phyloP scores from a whole-genome alignment of 2,888 invertebrate species.

The Drosophila hamatofila region DNA sequence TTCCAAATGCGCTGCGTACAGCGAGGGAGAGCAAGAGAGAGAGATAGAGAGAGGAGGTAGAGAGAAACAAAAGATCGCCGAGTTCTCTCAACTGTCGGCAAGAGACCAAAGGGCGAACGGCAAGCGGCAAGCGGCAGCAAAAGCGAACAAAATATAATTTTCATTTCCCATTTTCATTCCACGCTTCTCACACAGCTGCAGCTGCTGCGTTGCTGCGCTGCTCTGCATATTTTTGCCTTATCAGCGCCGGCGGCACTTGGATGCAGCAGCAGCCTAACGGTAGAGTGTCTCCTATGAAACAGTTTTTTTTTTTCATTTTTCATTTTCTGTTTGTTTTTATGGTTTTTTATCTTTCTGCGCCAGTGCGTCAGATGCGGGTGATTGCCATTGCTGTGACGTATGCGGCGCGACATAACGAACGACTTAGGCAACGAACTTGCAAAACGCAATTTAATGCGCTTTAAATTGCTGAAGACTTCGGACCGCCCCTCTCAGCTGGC shows the following conservation, averaged over 20 bases:
- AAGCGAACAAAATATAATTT: constrained; percentile 76
- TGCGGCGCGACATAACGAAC: constrained; percentile 49
- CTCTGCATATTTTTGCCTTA: constrained; percentile 61
- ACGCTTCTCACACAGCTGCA: constrained; percentile 9
- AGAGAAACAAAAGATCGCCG: constrained; percentile 40
- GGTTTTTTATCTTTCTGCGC: constrained; percentile 46
- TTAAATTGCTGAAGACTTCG: constrained; percentile 66
- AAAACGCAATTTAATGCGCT: constrained; percentile 77
- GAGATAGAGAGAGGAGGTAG: constrained; percentile 17
- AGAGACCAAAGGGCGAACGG: constrained; percentile 30
- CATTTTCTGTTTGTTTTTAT: constrained; percentile 8
- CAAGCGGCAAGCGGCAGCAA: constrained; percentile 42
- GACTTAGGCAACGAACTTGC: constrained; percentile 74
- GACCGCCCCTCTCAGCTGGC: constrained; percentile 13
- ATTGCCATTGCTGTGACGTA: constrained; percentile 29
- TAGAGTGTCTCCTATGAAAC: neutral
- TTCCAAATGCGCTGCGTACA: constrained; percentile 43
- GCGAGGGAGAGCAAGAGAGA: constrained; percentile 17
- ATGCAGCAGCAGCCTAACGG: constrained; percentile 37
- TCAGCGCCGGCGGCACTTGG: constrained; percentile 45
- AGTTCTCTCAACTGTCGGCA: constrained; percentile 30
- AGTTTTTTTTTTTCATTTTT: constrained; percentile 12
- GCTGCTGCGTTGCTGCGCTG: constrained; percentile 10
- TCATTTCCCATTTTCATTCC: constrained; percentile 70
- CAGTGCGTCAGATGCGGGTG: constrained; percentile 47